Evolutionary conservation across 2,888 invertebrate genomes (phyloP), one percentile per base, ranked within the genome.

Genomic region (Xestia xanthographa): DNA sequence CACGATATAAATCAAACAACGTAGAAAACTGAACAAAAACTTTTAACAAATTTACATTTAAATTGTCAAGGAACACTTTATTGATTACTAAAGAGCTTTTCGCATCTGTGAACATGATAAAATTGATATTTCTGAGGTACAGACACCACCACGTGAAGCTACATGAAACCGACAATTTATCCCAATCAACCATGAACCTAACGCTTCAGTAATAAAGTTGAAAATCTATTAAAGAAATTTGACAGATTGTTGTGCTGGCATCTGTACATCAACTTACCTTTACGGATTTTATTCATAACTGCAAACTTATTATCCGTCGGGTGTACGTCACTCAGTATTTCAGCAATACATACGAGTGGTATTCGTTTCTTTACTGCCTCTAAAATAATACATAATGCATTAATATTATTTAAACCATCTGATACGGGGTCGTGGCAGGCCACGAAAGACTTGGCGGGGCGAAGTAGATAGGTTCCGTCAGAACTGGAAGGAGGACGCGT

Each of bases 361-460:
- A 85, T 45, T 50, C 65, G 29, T 2, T 48, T 66, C 26, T 53
- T 85, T 43, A 69, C 53, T 17, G 53, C 77, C 20, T 72, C 82
- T 82, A 38, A 43, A 77, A 77, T 43, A 45, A 65, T 22, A 22
- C n/a, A 29, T 8, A 68, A 50, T 22, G 50, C 50, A 50, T 50
- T 20, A 2, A 50, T 50, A 53, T 53, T n/a, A 53, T 11, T 53
- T 53, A 12, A 53, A n/a, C 53, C n/a, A 53, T n/a, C n/a, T n/a
- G 53, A 45, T 0, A 17, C 45, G 45, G 45, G 17, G 45, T 17
- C 45, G 45, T 6, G 45, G 17, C 17, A 45, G 45, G 45, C 17
- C 5, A 45, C 17, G 6, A 45, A 17, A 17, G 17, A 45, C 1
- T 17, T 45, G 45, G 17, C 17, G 45, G 5, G 45, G 17, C 45